Evolutionary conservation across 2,113 vertebrate genomes (phyloP), one percentile per base, ranked within the genome.

Genomic region (Urocynchramus pylzowi): DNA sequence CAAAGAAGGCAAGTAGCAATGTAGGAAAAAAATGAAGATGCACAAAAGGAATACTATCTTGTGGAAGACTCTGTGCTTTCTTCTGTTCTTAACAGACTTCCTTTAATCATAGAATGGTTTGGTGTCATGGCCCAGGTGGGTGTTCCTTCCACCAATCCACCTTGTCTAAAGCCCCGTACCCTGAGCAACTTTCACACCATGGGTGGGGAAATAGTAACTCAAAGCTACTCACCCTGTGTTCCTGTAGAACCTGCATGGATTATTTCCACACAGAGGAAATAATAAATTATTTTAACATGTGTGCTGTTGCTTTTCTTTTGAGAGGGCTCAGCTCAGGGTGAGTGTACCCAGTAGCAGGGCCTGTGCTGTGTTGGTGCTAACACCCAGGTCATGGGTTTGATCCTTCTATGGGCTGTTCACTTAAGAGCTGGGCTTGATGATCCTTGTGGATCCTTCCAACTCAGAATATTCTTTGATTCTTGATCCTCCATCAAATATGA

Each of bases 221-320:
- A 82, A 71, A 96, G 75, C 74, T 75, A 23, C 12, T 85, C 28
- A 52, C 80, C 28, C 84, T 86, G 19, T 49, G 23, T 93, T 92
- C 27, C 69, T 70, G 67, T 69, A 89, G 86, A 56, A 82, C 63
- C 77, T 87, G 57, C 63, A 53, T 45, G 45, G 75, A 91, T 76
- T 39, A 61, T 39, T 39, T 39, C 70, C 70, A 89, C 70, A 54
- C 50, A 67, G 26, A 89, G 78, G 63, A 97, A 97, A 96, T 98
- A 98, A 98, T 98, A 97, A 97, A 97, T 98, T 98, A 98, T 97
- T 98, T 98, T 98, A 86, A 85, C 94, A 63, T 0, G 19, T 44
- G 11, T 54, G 21, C n/a, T 57, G 42, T 52, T 54, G 15, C 12
- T 76, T 83, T 63, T 79, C 42, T 71, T 85, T 37, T 50, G 20